Evolutionary conservation across 2,797 vertebrate species (phyloP), one percentile per base, ranked within the genome.

Genomic region (Pipistrellus pygmaeus): DNA sequence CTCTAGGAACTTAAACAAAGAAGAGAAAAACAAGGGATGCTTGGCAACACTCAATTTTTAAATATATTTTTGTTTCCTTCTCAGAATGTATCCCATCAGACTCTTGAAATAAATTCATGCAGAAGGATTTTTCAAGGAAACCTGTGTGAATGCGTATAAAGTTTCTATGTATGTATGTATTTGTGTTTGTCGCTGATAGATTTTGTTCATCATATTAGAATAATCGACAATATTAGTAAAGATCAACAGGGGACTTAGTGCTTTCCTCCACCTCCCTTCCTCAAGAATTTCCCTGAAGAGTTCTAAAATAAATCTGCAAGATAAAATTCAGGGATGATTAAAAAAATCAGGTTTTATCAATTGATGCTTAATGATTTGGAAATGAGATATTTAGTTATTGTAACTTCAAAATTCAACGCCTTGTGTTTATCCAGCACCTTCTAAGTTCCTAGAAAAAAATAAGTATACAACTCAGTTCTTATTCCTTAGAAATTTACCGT

Each of bases 11-110:
- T 88, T 35, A 69, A 89, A 85, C 60, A 91, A 90, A 92, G 73
- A 92, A 85, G 30, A 90, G 88, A 82, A 80, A 93, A 88, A 85
- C 27, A 85, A 76, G 66, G 85, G 75, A n/a, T 66, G 69, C 72
- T 88, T 85, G 93, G 93, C 48, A 94, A 85, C 77, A 51, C 80
- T 91, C 44, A 90, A 82, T 21, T 85, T 93, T 92, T 53, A 73
- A 95, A 96, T 62, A 91, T 94, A 87, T 91, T 14, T 90, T 82
- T 96, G 88, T 96, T 95, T 82, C 93, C 69, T 41, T 92, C 69
- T 94, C 25, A 95, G 90, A 80, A 75, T 55, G 82, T 35, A 44
- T 88, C 25, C 23, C 41, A 75, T 93, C 9, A 48, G 72, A 76
- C 18, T 72, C 53, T 77, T 93, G 83, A 69, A 85, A 95, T 69